Conservation (phyloP, 2,113 vertebrate genomes). For the Himantopus leucocephalus region DNA sequence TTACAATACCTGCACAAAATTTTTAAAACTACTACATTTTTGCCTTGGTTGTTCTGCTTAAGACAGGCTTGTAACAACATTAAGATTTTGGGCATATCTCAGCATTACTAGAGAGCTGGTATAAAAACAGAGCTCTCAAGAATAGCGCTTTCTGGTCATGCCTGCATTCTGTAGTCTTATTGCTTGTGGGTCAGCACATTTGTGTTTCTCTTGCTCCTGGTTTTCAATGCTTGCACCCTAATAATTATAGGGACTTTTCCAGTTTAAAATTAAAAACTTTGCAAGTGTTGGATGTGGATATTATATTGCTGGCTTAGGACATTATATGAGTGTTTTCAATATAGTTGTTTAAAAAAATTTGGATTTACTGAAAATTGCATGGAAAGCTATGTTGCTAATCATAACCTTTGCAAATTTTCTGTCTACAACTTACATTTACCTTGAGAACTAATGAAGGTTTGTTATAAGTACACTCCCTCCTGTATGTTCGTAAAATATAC, state of each 20-base stretch:
- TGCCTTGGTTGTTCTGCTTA: neutral
- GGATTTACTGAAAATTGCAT: neutral
- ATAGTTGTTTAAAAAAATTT: neutral
- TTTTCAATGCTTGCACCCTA: neutral
- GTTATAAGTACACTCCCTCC: fast-evolving
- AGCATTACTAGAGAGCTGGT: neutral
- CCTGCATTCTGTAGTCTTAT: neutral
- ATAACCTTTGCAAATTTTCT: neutral
- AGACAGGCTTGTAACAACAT: neutral
- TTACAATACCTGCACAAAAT: neutral
- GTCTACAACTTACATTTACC: neutral
- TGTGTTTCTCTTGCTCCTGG: neutral
- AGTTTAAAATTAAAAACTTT: neutral
- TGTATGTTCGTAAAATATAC: too few species aligned
- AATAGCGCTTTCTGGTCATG: neutral
- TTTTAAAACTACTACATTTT: neutral
- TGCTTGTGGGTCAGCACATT: neutral
- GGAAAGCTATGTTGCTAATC: neutral
- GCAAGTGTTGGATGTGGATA: neutral
- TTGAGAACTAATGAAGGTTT: neutral
- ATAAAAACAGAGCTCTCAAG: neutral
- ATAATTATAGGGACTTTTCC: neutral
- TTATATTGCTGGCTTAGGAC: neutral
- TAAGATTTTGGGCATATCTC: neutral
- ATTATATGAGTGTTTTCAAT: neutral